A percentile compares a stretch with the other conserved stretches of the same genome.
Evolutionary conservation across 2,888 invertebrate species (phyloP).

Genomic region (Drosophila quinaria): DNA sequence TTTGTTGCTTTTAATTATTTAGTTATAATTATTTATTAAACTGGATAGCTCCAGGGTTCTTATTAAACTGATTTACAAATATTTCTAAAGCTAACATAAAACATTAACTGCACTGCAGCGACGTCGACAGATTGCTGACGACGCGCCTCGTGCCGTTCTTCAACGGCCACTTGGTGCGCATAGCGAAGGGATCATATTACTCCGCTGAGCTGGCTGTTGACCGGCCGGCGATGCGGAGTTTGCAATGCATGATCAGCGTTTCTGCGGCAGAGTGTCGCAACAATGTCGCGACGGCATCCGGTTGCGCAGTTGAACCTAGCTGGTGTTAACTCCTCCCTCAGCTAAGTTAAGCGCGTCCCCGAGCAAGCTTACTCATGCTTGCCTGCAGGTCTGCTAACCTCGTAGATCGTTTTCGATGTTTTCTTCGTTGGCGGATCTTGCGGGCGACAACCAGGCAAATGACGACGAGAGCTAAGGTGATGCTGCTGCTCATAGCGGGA

Average conservation of each 20-base stretch:
- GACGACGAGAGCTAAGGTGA: not conserved
- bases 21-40: too few species aligned
- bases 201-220: not conserved
- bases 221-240: slow-evolving; percentile 1
- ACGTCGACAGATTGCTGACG: too few species aligned
- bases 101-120: too few species aligned
- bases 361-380: not conserved
- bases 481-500: not conserved
- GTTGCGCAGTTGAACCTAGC: too few species aligned
- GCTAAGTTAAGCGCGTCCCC: not conserved
- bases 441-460: not conserved
- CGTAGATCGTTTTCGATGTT: not conserved
- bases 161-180: not conserved
- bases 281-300: slow-evolving; percentile 1
- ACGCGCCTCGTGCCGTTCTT: too few species aligned
- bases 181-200: not conserved
- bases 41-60: too few species aligned
- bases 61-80: too few species aligned
- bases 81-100: too few species aligned
- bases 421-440: not conserved
- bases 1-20: too few species aligned
- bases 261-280: not conserved
- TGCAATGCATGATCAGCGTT: slow-evolving; percentile 1
- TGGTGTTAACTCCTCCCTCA: too few species aligned
- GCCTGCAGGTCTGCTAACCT: not conserved